Base-by-base conservation (phyloP, 2,888 invertebrate species). In the Eupeodes latifasciatus region DNA sequence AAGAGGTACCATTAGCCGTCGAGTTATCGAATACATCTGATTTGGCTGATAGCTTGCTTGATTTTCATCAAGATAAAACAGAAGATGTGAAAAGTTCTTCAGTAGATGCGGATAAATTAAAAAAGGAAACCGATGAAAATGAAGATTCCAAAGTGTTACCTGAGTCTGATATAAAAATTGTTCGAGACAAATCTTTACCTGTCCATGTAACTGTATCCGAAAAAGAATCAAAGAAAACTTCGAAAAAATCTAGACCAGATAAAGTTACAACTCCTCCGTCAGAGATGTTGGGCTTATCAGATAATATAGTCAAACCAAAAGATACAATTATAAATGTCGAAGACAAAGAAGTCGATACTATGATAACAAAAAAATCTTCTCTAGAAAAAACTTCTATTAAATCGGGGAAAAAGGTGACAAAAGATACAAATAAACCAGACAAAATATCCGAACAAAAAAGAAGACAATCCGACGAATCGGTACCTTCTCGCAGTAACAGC, bases 1-100 rank as follows among this genome's bases (percentile, higher is more conserved):
- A n/a, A 27, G 87, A 78, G 14, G 84, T 89, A 9, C 80, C 88
- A 19, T 61, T 79, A n/a, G 85, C 87, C 62, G 66, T 69, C 34
- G 89, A 90, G 69, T 57, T 84, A 62, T 84, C 90, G 0, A 89
- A 90, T 76, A 90, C 81, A 5, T 80, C 84, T 12, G 89, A 89
- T 85, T 61, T 89, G n/a, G 80, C 80, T 12, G 89, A 90, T 76
- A 87, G 89, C 55, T 61, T 90, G 53, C 53, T 90, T 27, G 90
- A 89, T 75, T 62, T 89, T 1, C 61, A 55, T 2, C 72, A 51
- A 6, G 80, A 81, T 27, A 69, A 88, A 44, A 10, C 10, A 9
- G 59, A 64, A 5, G 49, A 77, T 19, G 61, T 67, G 36, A 44
- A 47, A 5, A 4, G 14, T 19, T 19, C 19, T 11, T 27, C 81